Conservation (phyloP, 2,113 vertebrate species). For the Choloepus hoffmanni region DNA sequence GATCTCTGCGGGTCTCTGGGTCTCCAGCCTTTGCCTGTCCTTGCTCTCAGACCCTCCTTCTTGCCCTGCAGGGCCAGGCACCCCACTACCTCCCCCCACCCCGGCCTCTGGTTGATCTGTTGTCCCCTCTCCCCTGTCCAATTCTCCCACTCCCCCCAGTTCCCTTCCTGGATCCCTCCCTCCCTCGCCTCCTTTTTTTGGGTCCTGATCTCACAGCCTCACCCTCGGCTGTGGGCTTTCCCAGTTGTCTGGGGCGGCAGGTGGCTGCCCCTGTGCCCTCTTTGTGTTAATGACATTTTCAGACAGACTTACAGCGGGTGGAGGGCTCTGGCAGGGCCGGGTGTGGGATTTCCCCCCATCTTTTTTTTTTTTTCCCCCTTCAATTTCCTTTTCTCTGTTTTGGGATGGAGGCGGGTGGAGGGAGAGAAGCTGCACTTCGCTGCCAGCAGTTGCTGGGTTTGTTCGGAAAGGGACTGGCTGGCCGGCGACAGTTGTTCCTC, state of each 20-base stretch:
- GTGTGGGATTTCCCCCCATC: slow-evolving; percentile 48
- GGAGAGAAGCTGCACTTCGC: slow-evolving; percentile 84
- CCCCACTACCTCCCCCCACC: neutral
- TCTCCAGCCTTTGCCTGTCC: neutral
- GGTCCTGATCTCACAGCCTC: slow-evolving; percentile 88
- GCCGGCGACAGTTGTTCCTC: slow-evolving; percentile 91
- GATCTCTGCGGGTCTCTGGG: neutral
- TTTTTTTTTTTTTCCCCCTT: neutral
- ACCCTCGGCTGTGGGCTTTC: slow-evolving; percentile 85
- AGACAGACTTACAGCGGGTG: slow-evolving; percentile 89
- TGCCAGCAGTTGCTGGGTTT: slow-evolving; percentile 94
- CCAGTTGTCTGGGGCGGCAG: slow-evolving; percentile 96
- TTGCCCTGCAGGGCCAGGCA: neutral
- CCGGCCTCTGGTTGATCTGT: neutral
- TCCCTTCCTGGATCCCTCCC: neutral
- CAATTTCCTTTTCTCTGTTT: slow-evolving; percentile 78
- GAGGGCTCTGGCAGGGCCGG: slow-evolving; percentile 23
- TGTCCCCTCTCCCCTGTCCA: neutral
- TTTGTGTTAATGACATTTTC: slow-evolving; percentile 90
- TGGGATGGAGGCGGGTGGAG: slow-evolving; percentile 76
- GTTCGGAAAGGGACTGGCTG: slow-evolving; percentile 84
- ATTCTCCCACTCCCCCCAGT: neutral
- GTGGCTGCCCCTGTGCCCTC: slow-evolving; percentile 90
- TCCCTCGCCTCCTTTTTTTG: slow-evolving; percentile 67
- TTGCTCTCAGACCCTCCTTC: neutral